These are phyloP conservation scores for Chrosomus eos DNA, from an alignment of 2,797 vertebrate species.

Conservation along the genomic window DNA sequence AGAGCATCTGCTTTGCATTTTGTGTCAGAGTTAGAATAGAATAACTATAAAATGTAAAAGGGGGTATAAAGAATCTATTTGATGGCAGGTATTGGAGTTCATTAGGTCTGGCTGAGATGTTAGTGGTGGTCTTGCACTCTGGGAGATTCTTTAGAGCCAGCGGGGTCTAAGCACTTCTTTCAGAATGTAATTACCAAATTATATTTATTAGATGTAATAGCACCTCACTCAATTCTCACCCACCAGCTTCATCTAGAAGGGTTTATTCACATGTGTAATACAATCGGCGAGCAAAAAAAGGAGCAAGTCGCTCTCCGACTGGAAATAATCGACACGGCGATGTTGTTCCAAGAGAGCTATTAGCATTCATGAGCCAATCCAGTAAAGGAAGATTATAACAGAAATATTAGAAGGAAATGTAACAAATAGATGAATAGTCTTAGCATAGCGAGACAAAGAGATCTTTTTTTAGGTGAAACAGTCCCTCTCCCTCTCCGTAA, in stretches of 20 bases:
- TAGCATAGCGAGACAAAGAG: constrained; percentile 60
- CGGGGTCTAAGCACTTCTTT: constrained; percentile 59
- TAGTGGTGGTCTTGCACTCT: constrained; percentile 59
- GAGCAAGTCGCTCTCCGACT: constrained; percentile 79
- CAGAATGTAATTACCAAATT: constrained; percentile 72
- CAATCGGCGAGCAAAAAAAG: constrained; percentile 59
- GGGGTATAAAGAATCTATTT: constrained; percentile 62
- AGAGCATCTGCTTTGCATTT: constrained; percentile 64
- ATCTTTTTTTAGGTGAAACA: constrained; percentile 23
- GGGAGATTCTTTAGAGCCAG: constrained; percentile 59
- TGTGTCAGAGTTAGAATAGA: constrained; percentile 61
- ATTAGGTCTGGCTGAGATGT: constrained; percentile 60
- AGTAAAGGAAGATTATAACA: constrained; percentile 90
- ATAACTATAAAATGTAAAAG: constrained; percentile 62
- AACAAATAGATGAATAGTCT: constrained; percentile 81
- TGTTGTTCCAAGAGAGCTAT: constrained; percentile 89
- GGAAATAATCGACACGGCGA: constrained; percentile 85
- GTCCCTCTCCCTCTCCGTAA: constrained; percentile 73
- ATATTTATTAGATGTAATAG: constrained; percentile 71
- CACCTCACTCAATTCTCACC: constrained; percentile 66
- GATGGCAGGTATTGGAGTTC: constrained; percentile 59
- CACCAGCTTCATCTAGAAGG: constrained; percentile 67
- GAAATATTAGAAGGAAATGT: constrained; percentile 88
- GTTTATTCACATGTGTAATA: constrained; percentile 79
- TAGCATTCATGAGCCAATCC: constrained; percentile 89